Percentiles rank a stretch among this genome's conserved stretches.
These are phyloP conservation scores for Emydoidea blandingii DNA, from an alignment of 2,797 vertebrate genomes.

Conservation along the genomic window DNA sequence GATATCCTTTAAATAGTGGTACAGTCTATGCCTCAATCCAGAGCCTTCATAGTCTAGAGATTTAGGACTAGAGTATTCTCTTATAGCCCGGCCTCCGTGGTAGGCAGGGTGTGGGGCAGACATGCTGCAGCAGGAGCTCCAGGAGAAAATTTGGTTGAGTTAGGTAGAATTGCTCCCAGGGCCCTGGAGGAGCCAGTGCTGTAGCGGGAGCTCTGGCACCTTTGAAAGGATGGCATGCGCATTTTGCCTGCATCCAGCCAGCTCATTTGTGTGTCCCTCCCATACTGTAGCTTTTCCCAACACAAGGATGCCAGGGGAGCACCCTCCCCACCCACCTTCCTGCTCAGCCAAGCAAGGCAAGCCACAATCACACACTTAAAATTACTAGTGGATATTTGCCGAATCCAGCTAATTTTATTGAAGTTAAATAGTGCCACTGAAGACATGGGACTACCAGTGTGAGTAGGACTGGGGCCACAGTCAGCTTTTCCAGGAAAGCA, in stretches of 20 bases:
- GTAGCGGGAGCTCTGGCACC: not conserved
- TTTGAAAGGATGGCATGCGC: not conserved
- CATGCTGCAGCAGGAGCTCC: not conserved
- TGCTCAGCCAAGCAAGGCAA: not conserved
- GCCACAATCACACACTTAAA: not conserved
- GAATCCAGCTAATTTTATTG: not conserved
- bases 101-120: not conserved
- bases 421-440: not conserved
- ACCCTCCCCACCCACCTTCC: not conserved
- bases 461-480: not conserved
- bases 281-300: not conserved
- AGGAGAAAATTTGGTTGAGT: not conserved
- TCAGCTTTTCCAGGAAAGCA: not conserved
- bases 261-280: not conserved
- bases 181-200: not conserved
- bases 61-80: not conserved
- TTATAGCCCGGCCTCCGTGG: not conserved
- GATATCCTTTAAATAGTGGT: not conserved
- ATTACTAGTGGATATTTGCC: not conserved
- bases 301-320: accelerated
- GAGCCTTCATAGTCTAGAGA: not conserved
- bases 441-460: not conserved
- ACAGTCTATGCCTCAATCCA: not conserved
- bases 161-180: accelerated
- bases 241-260: not conserved